Conservation (phyloP, 2,888 invertebrate species). For the Sclerodermus sp. region DNA sequence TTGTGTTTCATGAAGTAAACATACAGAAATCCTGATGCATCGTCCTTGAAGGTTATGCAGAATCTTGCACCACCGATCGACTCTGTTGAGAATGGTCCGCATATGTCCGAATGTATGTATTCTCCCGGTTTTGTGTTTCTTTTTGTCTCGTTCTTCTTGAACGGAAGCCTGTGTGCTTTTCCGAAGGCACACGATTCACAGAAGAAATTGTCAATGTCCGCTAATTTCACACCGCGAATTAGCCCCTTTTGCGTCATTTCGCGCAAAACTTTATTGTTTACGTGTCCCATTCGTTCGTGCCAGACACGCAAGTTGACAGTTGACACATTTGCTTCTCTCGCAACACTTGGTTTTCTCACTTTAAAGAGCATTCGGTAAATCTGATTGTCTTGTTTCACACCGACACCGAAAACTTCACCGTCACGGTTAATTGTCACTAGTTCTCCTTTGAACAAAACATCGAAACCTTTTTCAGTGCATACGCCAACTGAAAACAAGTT, state of each 20-base stretch:
- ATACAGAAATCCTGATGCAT: not conserved
- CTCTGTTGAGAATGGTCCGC: not conserved
- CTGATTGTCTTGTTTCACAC: conserved; percentile 18
- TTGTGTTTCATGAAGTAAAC: conserved; percentile 8
- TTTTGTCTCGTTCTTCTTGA: conserved; percentile 16
- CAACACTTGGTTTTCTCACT: not conserved
- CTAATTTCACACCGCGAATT: conserved; percentile 10
- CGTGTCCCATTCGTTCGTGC: conserved; percentile 27
- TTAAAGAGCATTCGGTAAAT: conserved; percentile 21
- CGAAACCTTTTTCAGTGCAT: conserved; percentile 14
- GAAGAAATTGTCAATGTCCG: conserved; percentile 19
- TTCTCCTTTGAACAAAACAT: conserved; percentile 13
- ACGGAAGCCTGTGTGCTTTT: conserved; percentile 27
- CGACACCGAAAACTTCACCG: conserved; percentile 6
- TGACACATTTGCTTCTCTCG: conserved; percentile 14
- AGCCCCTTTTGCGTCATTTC: conserved; percentile 11
- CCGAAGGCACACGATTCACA: conserved; percentile 32
- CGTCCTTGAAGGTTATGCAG: conserved; percentile 4
- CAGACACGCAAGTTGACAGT: conserved; percentile 13
- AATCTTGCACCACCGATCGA: conserved; percentile 4
- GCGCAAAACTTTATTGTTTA: conserved; percentile 10
- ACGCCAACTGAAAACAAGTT: conserved; percentile 31
- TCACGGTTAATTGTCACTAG: conserved; percentile 3
- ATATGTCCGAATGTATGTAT: not conserved
- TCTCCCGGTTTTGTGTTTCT: conserved; percentile 24